Evolutionary conservation across 2,113 vertebrate species (phyloP), one percentile per base, ranked within the genome.

Genomic region (Peucedramus taeniatus): DNA sequence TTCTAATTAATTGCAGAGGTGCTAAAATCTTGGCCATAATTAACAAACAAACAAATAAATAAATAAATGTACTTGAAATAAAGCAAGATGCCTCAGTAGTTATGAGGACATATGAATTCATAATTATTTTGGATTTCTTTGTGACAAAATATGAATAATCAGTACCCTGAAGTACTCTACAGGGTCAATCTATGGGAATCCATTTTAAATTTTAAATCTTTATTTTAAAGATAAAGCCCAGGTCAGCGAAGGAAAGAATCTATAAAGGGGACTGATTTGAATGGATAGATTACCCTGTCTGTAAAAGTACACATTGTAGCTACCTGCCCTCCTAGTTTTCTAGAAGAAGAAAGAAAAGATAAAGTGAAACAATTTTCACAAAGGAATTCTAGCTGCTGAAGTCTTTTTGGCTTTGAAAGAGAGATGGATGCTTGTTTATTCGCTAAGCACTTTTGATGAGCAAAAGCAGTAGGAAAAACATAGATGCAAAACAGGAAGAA

Each of bases 311-410:
- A 71, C 49, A 47, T 37, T 83, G 80, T 80, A 94, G 79, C 76
- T 90, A 47, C 83, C 66, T 88, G 83, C 91, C 87, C 77, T 59
- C 78, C 74, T 83, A 75, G 72, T 82, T 94, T 94, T 94, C 80
- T 56, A 78, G 74, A 71, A 94, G 56, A 94, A 37, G 42, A 74
- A 78, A 42, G 28, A 84, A 61, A 87, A 89, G 44, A 78, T 95
- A 40, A 92, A 91, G 44, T 87, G 64, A 89, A 94, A 82, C 51
- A 56, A 44, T 86, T 86, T 77, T 75, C 35, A 82, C 79, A 90
- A 83, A 76, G 60, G 69, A 21, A 75, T 94, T 95, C 51, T 94
- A 89, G 60, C 69, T 75, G 44, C 91, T 89, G 83, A 94, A 89
- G n/a, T 87, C 24, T 50, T 83, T 71, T 31, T 91, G 77, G 17